Percentiles rank a stretch among this genome's conserved stretches.
Evolutionary conservation across 2,113 vertebrate species (phyloP).

Genomic region (Microcebus griseorufus): DNA sequence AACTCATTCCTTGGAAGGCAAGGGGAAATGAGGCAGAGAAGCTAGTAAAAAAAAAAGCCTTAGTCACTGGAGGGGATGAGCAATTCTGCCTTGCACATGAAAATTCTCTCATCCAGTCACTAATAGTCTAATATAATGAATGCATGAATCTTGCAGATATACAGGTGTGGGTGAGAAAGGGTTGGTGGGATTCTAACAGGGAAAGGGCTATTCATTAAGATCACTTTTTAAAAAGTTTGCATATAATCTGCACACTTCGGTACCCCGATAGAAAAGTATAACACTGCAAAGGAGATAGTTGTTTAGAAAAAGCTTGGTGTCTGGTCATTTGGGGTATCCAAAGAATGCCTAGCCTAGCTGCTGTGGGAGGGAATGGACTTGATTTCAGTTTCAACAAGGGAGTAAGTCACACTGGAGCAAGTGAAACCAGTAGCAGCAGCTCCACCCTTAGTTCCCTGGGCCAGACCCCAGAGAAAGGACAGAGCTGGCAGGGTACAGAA

Average conservation of each 20-base stretch:
- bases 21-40: background rate
- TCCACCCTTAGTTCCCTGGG: background rate
- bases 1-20: background rate
- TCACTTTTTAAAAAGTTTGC: background rate
- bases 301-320: background rate
- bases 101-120: background rate
- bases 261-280: background rate
- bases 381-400: background rate
- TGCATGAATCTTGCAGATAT: background rate
- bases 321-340: background rate
- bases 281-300: background rate
- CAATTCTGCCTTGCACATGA: background rate
- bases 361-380: background rate
- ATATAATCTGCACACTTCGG: background rate
- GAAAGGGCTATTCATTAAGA: background rate
- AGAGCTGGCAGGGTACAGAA: background rate
- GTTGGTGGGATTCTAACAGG: background rate
- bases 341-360: background rate
- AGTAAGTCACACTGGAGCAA: background rate
- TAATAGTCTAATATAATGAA: background rate
- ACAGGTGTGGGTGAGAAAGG: background rate
- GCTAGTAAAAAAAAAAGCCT: background rate
- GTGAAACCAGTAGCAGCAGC: background rate
- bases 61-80: slow-evolving; percentile 22
- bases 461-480: background rate